These are phyloP conservation scores for Schizotus pectinicornis DNA, from an alignment of 2,888 invertebrate genomes.

Conservation along the genomic window DNA sequence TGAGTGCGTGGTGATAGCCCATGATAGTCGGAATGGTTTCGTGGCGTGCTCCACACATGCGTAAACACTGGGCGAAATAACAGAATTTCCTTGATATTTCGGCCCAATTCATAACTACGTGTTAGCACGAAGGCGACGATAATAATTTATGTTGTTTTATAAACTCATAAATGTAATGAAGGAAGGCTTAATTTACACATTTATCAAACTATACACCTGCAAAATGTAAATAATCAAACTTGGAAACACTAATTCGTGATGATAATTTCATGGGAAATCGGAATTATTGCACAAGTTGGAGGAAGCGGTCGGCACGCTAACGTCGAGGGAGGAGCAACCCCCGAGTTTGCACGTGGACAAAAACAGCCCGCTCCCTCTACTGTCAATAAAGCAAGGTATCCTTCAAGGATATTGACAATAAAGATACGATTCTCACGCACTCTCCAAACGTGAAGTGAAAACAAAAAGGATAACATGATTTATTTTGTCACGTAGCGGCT, in stretches of 20 bases:
- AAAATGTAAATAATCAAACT: conserved; percentile 28
- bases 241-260: conserved; percentile 18
- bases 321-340: too few relatives aligned
- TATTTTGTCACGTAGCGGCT: too few relatives aligned
- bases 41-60: conserved; percentile 37
- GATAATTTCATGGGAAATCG: conserved; percentile 10
- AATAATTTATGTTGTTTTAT: conserved; percentile 32
- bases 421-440: too few relatives aligned
- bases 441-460: too few relatives aligned
- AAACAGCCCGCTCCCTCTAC: too few relatives aligned
- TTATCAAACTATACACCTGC: conserved; percentile 30
- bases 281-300: not conserved
- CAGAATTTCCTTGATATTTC: conserved; percentile 31
- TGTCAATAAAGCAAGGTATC: too few relatives aligned
- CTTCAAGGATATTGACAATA: too few relatives aligned
- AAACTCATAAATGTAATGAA: conserved; percentile 32
- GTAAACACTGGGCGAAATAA: conserved; percentile 32
- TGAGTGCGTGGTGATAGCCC: conserved; percentile 38
- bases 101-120: conserved; percentile 27
- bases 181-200: conserved; percentile 31
- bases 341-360: too few relatives aligned
- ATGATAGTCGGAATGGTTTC: conserved; percentile 37
- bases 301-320: not conserved
- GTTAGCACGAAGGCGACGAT: conserved; percentile 31
- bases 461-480: too few relatives aligned